phyloP scores from a whole-genome alignment of 2,797 vertebrate species.

The Limosa lapponica region DNA sequence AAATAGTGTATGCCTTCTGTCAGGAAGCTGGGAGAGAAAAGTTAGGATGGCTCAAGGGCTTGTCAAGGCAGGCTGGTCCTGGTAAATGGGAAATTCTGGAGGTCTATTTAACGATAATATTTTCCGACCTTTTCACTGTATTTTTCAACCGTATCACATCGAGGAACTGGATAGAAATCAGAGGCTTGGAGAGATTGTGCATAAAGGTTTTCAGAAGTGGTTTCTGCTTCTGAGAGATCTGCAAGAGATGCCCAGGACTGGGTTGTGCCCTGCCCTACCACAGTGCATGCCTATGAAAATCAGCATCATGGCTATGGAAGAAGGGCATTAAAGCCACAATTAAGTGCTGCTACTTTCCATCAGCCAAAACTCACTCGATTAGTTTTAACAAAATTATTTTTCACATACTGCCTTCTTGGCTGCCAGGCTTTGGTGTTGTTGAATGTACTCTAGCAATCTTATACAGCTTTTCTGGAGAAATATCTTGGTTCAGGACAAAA shows the following conservation, averaged over 20 bases:
- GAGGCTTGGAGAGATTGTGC: neutral
- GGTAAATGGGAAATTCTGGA: neutral
- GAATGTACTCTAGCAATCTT: neutral
- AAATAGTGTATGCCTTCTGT: neutral
- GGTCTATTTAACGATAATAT: rapidly evolving
- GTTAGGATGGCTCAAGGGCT: neutral
- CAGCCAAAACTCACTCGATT: neutral
- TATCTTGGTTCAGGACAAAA: neutral
- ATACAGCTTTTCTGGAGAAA: neutral
- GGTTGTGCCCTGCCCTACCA: neutral
- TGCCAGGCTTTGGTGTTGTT: neutral
- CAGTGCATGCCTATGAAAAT: neutral
- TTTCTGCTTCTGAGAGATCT: neutral
- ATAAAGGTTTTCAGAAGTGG: neutral
- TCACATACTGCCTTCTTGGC: neutral
- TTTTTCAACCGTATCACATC: neutral
- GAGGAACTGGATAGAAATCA: neutral
- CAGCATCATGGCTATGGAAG: neutral
- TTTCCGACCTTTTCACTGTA: neutral
- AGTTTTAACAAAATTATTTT: neutral
- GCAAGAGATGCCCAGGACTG: neutral
- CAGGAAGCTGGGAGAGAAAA: neutral
- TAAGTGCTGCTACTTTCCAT: neutral
- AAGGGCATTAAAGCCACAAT: neutral
- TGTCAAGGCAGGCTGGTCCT: neutral